Evolutionary conservation across 2,113 vertebrate genomes (phyloP), one percentile per base, ranked within the genome.

Genomic region (Rhegmatorhina hoffmannsi): DNA sequence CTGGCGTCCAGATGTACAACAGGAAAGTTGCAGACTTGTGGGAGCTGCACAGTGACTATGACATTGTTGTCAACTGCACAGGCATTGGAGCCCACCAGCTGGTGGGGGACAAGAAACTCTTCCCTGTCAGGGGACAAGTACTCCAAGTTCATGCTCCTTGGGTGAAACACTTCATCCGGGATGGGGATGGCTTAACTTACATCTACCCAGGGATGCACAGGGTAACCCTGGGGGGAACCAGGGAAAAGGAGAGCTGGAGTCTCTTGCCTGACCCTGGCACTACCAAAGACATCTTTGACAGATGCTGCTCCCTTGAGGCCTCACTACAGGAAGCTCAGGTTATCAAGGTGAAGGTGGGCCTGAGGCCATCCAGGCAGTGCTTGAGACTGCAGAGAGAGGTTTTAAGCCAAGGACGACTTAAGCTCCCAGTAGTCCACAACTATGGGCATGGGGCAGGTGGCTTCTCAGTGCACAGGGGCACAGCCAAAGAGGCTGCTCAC

Each of bases 361-460:
- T 99, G 94, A 98, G 99, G 94, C 99, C 99, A 2, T 80, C 94
- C 83, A 98, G 99, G 93, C 95, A 21, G 10, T 88, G 89, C 0
- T 94, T 98, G 18, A 97, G 98, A 52, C 92, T 99, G 84, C 98
- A 99, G 97, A 98, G 67, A 87, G 99, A 99, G 89, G 17, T 96
- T 78, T 84, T 99, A 56, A 77, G 68, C 59, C 82, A 90, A 36
- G 93, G 70, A 26, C 97, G 87, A 13, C 67, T 62, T 33, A 90
- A 53, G 15, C 97, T 99, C 28, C 97, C 33, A 0, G 97, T 99
- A 76, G 98, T 99, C 20, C 99, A 99, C 92, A 98, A 99, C 97
- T 99, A 99, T 0, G 99, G 99, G 26, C 99, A 99, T 0, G 98
- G 98, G 4, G 92, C 97, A 7, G 98, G 98, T 66, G 99, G 99